Evolutionary conservation across 2,888 invertebrate genomes (phyloP), one percentile per base, ranked within the genome.

Genomic region (Agrotis clavis): DNA sequence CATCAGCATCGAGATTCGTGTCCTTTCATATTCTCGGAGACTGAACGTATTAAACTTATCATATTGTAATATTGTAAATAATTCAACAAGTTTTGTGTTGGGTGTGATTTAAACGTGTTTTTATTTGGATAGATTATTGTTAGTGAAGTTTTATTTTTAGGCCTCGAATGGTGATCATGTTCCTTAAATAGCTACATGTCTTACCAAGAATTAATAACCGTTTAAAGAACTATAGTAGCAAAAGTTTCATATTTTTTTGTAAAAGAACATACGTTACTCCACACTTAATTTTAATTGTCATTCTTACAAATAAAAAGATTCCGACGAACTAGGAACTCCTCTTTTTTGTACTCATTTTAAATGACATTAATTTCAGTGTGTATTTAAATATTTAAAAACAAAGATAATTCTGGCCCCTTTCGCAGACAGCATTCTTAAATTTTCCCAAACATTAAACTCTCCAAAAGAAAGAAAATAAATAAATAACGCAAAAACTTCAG

Each of bases 1-100:
- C 89, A 90, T 88, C 79, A 88, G 88, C 86, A 88, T 87, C 86
- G 81, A 87, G 88, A 90, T 91, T 91, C 88, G 82, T 88, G 89
- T 90, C 88, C 88, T 90, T 90, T 90, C 92, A 89, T 90, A 88
- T 89, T 87, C 83, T 77, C 59, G 53, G 75, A 65, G 72, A 77
- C 77, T 77, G 71, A 84, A 80, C 41, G 71, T 81, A 74, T 77
- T 53, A 71, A 83, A 84, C 83, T 86, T 86, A 87, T 83, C 68
- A 76, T 85, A 82, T 77, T 81, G 83, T 87, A 84, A 87, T 85
- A 81, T 77, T 81, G 83, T 87, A 85, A 87, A 89, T 88, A 85
- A 85, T 84, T 86, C 81, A 85, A 60, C 66, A 75, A 67, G 67
- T 68, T 56, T 70, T 41, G 57, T 48, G 16, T 50, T 30, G 47